Percentiles rank a stretch among this genome's conserved stretches.
phyloP scores from a whole-genome alignment of 64 coral and sea anemone species.

The Pachyseris speciosa region DNA sequence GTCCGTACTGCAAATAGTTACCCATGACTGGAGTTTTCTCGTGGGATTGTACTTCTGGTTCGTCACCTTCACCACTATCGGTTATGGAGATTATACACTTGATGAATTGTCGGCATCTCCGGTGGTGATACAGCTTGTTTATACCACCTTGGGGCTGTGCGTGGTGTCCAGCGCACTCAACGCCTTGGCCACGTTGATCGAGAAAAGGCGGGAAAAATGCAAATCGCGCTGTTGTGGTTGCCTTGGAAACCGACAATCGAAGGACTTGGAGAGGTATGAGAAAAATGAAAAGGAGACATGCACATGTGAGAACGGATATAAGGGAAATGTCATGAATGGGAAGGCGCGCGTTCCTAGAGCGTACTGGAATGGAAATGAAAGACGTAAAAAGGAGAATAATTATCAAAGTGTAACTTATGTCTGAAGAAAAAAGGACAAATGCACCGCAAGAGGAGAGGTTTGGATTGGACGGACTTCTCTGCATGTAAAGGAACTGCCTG shows the following conservation, averaged over 20 bases:
- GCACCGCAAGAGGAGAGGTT: not conserved
- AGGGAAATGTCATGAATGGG: not conserved
- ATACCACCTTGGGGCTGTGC: slow-evolving; percentile 1
- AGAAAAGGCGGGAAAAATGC: not conserved
- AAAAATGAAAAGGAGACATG: not conserved
- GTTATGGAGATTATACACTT: slow-evolving; percentile 85
- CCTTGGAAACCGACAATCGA: not conserved
- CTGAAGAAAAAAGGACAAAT: not conserved
- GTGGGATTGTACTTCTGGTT: slow-evolving; percentile 67
- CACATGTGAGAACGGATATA: not conserved
- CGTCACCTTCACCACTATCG: slow-evolving; percentile 87
- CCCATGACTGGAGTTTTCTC: slow-evolving; percentile 32
- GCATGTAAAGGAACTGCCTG: no score
- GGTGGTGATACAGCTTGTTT: not conserved
- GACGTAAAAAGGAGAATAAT: not conserved
- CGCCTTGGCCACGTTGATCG: not conserved
- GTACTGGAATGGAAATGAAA: no score
- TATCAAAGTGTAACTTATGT: slow-evolving; percentile 5
- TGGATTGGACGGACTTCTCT: no score
- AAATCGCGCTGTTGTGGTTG: not conserved
- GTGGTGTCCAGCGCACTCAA: slow-evolving; percentile 24
- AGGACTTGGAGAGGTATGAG: not conserved
- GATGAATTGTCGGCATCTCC: not conserved
- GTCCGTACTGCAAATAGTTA: not conserved
- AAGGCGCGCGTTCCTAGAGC: no score